These are phyloP conservation scores for Petrolisthes manimaculis DNA, from an alignment of 2,888 invertebrate species.

Conservation along the genomic window DNA sequence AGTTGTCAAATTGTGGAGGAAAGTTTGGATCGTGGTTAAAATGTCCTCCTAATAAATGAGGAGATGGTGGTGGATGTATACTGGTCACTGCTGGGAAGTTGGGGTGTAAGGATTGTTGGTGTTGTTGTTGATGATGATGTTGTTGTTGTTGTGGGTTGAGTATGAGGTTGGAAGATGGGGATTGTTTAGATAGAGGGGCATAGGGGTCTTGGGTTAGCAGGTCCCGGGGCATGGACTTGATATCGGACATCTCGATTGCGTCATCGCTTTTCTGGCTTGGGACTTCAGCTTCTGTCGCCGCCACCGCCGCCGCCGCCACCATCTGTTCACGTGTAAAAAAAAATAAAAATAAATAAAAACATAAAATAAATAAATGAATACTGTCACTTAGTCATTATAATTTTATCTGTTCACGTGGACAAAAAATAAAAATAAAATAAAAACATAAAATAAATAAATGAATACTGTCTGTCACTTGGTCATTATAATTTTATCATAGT, in stretches of 20 bases:
- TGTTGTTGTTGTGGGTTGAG: not conserved
- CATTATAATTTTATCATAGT: not conserved
- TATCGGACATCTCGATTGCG: not conserved
- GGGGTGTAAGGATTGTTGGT: not conserved
- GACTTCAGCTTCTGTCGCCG: constrained; percentile 7
- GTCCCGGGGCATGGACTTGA: constrained; percentile 11
- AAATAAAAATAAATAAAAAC: too few relatives aligned
- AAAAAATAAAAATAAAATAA: not conserved
- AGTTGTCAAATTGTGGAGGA: not conserved
- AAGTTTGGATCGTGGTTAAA: not conserved
- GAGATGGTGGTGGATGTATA: not conserved
- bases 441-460: too few relatives aligned
- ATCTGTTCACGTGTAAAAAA: not conserved
- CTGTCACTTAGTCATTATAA: not conserved
- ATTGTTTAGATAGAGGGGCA: not conserved
- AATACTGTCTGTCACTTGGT: not conserved
- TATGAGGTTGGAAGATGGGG: not conserved
- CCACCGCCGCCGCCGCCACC: not conserved
- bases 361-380: not conserved
- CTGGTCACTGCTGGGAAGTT: not conserved
- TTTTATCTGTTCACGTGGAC: not conserved
- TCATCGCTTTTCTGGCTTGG: not conserved
- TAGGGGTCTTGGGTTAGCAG: constrained; percentile 36
- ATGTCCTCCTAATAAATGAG: not conserved
- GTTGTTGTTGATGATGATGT: not conserved